Conservation (phyloP, 2,888 invertebrate genomes). For the Perizoma affinitatum region DNA sequence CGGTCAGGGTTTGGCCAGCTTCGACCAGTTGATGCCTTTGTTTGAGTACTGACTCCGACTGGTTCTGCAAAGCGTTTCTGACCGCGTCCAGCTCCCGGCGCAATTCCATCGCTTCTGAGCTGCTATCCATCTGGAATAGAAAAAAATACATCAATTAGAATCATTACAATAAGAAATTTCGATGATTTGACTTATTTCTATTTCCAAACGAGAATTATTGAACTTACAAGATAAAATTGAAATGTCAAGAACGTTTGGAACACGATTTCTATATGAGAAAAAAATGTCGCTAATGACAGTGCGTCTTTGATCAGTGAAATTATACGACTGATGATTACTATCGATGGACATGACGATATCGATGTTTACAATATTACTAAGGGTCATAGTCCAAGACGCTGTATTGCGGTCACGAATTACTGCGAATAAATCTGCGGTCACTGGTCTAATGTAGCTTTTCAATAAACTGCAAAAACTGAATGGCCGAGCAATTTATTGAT, state of each 20-base stretch:
- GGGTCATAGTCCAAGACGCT: slow-evolving; percentile 47
- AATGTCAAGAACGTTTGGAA: slow-evolving; percentile 66
- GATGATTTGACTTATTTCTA: slow-evolving; percentile 7
- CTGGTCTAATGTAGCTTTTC: slow-evolving; percentile 26
- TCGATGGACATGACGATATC: slow-evolving; percentile 39
- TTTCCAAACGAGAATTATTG: slow-evolving; percentile 32
- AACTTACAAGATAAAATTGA: slow-evolving; percentile 47
- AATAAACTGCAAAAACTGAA: slow-evolving; percentile 21
- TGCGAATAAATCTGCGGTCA: slow-evolving; percentile 27
- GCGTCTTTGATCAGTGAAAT: slow-evolving; percentile 38
- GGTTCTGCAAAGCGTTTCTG: slow-evolving; percentile 86
- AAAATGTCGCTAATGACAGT: slow-evolving; percentile 29
- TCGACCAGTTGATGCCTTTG: slow-evolving; percentile 88
- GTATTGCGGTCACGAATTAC: slow-evolving; percentile 28
- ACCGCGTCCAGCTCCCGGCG: slow-evolving; percentile 87
- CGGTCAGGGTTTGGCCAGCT: slow-evolving; percentile 84
- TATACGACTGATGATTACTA: slow-evolving; percentile 45
- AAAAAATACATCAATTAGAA: slow-evolving; percentile 43
- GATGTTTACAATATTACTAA: slow-evolving; percentile 31
- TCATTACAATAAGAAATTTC: not conserved
- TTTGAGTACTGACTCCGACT: slow-evolving; percentile 85
- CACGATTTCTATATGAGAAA: slow-evolving; percentile 51
- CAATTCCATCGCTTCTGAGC: slow-evolving; percentile 84
- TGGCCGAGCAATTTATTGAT: slow-evolving; percentile 1
- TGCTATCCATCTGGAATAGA: slow-evolving; percentile 87